phyloP scores from a whole-genome alignment of 2,888 invertebrate genomes.

The Eilema depressum region DNA sequence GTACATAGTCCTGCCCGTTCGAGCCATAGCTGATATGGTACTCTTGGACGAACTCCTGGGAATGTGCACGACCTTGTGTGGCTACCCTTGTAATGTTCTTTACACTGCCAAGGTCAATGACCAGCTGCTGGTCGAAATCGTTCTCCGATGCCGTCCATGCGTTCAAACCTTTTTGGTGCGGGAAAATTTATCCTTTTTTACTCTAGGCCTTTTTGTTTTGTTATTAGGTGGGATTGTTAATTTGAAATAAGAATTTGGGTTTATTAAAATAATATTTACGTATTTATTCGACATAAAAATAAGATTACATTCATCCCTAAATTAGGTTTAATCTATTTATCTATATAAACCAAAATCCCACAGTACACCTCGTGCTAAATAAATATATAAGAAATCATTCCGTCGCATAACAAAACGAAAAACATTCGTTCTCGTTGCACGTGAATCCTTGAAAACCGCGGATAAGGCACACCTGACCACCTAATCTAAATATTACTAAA shows the following conservation, averaged over 20 bases:
- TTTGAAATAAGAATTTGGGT: slow-evolving; percentile 42
- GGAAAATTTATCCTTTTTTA: slow-evolving; percentile 52
- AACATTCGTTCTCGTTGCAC: neutral
- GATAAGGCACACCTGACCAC: neutral
- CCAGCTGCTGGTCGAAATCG: slow-evolving; percentile 97
- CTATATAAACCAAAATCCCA: slow-evolving; percentile 37
- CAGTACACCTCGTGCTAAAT: neutral
- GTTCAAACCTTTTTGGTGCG: slow-evolving; percentile 90
- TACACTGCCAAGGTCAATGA: slow-evolving; percentile 94
- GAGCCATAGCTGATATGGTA: slow-evolving; percentile 97
- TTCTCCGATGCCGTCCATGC: slow-evolving; percentile 97
- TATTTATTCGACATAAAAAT: slow-evolving; percentile 47
- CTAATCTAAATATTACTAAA: slow-evolving; percentile 4
- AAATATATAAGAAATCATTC: neutral
- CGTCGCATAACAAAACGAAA: no score
- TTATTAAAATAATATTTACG: slow-evolving; percentile 28
- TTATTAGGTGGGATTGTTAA: slow-evolving; percentile 53
- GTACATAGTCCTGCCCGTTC: slow-evolving; percentile 95
- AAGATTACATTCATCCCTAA: slow-evolving; percentile 36
- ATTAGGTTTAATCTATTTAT: slow-evolving; percentile 8
- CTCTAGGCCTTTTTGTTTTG: slow-evolving; percentile 32
- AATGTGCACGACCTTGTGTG: slow-evolving; percentile 96
- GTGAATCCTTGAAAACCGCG: neutral
- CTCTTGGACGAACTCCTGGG: slow-evolving; percentile 97
- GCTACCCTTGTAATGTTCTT: slow-evolving; percentile 96